Evolutionary conservation across 2,888 invertebrate species (phyloP).

Genomic region (Operophtera brumata): DNA sequence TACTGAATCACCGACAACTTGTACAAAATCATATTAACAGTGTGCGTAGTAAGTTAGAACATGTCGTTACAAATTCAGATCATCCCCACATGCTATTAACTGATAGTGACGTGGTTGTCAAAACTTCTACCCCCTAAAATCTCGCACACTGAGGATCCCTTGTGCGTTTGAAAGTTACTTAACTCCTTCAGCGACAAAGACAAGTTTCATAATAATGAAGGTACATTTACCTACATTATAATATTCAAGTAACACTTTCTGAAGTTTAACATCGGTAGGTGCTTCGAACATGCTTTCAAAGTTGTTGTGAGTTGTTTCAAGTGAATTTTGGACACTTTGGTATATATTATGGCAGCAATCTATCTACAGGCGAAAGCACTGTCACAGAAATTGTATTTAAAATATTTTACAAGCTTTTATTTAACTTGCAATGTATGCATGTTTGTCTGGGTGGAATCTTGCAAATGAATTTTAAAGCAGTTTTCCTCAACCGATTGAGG

Average conservation of each 20-base stretch:
- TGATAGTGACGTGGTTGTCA: slow-evolving; percentile 75
- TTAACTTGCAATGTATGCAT: no score
- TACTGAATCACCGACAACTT: not conserved
- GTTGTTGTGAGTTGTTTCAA: slow-evolving; percentile 5
- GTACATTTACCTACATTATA: slow-evolving; percentile 26
- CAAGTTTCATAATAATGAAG: slow-evolving; percentile 48
- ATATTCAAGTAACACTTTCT: slow-evolving; percentile 27
- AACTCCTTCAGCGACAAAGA: slow-evolving; percentile 52
- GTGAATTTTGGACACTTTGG: not conserved
- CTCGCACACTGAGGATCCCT: slow-evolving; percentile 59
- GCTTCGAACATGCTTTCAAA: slow-evolving; percentile 13
- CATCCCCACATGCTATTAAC: slow-evolving; percentile 63
- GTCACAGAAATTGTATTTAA: no score
- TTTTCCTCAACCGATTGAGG: no score
- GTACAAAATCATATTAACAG: slow-evolving; percentile 14
- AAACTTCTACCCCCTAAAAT: slow-evolving; percentile 64
- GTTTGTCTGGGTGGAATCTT: no score
- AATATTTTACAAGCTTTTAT: no score
- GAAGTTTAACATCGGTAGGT: slow-evolving; percentile 19
- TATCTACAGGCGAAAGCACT: no score
- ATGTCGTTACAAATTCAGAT: slow-evolving; percentile 62
- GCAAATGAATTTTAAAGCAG: no score
- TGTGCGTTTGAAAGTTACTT: slow-evolving; percentile 70
- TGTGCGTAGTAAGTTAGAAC: slow-evolving; percentile 25
- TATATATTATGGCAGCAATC: not conserved